Evolutionary conservation across 1,140 invertebrate species (phyloP).

Genomic region (Bursaphelenchus mucronatus): DNA sequence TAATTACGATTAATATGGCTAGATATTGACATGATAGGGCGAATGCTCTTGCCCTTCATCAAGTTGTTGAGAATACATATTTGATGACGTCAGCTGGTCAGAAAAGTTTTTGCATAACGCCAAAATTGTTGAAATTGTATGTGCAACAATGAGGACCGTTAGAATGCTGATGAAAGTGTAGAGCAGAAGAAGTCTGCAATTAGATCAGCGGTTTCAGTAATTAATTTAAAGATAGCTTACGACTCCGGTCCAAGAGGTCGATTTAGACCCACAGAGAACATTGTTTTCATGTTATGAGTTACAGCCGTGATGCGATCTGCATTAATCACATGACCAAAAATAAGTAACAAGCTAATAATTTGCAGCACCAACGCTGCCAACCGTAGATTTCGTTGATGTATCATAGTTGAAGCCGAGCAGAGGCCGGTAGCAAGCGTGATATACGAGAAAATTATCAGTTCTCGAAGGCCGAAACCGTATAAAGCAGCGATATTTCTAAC

Average conservation of each 20-base stretch:
- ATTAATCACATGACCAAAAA: constrained; percentile 7
- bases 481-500: constrained; percentile 18
- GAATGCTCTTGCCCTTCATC: too few relatives aligned
- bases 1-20: too few relatives aligned
- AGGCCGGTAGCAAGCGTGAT: constrained; percentile 11
- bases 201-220: neutral
- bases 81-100: too few relatives aligned
- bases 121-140: constrained; percentile 7
- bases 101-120: too few relatives aligned
- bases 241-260: constrained; percentile 16
- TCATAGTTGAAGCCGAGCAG: neutral
- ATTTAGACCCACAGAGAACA: constrained; percentile 13
- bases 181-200: constrained; percentile 23
- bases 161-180: constrained; percentile 22
- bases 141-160: constrained; percentile 11
- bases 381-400: constrained; percentile 13
- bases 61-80: too few relatives aligned
- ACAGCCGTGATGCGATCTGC: constrained; percentile 22
- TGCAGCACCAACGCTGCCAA: constrained; percentile 17
- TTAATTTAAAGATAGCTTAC: constrained; percentile 1
- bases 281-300: constrained; percentile 23
- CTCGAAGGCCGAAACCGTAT: constrained; percentile 26
- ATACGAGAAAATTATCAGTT: constrained; percentile 17
- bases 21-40: too few relatives aligned
- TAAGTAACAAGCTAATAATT: constrained; percentile 15